Conservation (phyloP, 2,113 vertebrate species). For the Gambusia affinis region DNA sequence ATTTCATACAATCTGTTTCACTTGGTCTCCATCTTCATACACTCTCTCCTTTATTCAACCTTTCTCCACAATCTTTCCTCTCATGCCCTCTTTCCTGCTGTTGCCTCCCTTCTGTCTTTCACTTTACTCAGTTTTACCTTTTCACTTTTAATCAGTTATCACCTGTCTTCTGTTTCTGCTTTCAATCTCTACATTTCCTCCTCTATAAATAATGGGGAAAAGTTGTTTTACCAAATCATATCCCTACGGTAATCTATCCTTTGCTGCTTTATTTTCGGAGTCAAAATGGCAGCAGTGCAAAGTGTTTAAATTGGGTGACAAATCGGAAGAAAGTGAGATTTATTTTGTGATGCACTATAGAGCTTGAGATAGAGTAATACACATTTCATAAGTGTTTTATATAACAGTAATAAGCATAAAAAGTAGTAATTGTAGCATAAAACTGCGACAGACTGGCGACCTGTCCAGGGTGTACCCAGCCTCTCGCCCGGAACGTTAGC, state of each 20-base stretch:
- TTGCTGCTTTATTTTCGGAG: constrained; percentile 47
- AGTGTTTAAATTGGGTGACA: constrained; percentile 11
- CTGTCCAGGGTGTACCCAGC: too few species aligned
- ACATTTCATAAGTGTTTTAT: background rate
- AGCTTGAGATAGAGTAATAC: background rate
- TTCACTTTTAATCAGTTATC: constrained; percentile 9
- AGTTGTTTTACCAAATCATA: constrained; percentile 50
- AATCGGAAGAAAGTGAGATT: constrained; percentile 23
- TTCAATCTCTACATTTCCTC: constrained; percentile 1
- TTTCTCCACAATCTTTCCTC: background rate
- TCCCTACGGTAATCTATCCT: constrained; percentile 31
- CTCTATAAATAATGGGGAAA: constrained; percentile 41
- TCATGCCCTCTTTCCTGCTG: constrained; percentile 9
- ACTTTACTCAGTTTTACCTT: constrained; percentile 6
- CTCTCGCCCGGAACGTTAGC: too few species aligned
- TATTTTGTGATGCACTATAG: constrained; percentile 2
- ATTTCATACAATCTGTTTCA: constrained; percentile 38
- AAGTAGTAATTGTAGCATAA: background rate
- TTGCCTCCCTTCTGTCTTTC: constrained; percentile 2
- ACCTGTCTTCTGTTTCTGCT: background rate
- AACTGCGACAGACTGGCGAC: too few species aligned
- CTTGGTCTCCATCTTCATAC: background rate
- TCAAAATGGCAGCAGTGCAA: constrained; percentile 21
- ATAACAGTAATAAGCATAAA: background rate
- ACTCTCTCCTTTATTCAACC: constrained; percentile 2